Conservation (phyloP, 2,888 invertebrate genomes). For the Chironomus riparius region DNA sequence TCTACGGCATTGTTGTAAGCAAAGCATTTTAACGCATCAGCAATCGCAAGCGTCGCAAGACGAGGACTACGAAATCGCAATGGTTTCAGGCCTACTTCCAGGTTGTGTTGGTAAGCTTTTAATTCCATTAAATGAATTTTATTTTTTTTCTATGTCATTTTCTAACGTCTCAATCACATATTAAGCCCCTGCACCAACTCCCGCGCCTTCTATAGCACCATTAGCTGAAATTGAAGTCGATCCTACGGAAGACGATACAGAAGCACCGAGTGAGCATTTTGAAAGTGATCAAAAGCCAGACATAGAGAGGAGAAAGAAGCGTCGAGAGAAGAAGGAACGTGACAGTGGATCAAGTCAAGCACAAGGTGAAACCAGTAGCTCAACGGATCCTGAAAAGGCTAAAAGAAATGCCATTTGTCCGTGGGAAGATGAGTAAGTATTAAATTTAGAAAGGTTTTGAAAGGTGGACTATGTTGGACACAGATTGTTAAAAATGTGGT, state of each 20-base stretch:
- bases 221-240: slow-evolving; percentile 61
- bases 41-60: slow-evolving; percentile 31
- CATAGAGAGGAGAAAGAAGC: slow-evolving; percentile 35
- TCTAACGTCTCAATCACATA: not conserved
- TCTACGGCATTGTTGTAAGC: not conserved
- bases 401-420: slow-evolving; percentile 81
- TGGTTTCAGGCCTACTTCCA: slow-evolving; percentile 35
- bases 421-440: slow-evolving; percentile 92
- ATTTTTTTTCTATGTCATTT: not conserved
- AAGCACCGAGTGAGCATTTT: slow-evolving; percentile 33
- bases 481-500: too few species aligned
- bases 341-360: slow-evolving; percentile 32
- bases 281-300: slow-evolving; percentile 32
- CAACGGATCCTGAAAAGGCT: slow-evolving; percentile 27
- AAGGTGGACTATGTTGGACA: too few species aligned
- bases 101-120: slow-evolving; percentile 32
- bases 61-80: slow-evolving; percentile 37
- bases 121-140: not conserved
- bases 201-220: slow-evolving; percentile 49
- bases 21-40: slow-evolving; percentile 29
- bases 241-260: slow-evolving; percentile 57
- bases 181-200: slow-evolving; percentile 38
- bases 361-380: slow-evolving; percentile 24
- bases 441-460: not conserved
- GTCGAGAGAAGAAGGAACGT: slow-evolving; percentile 36